Base-by-base conservation (phyloP, 2,113 vertebrate species). In the Loxodonta africana region DNA sequence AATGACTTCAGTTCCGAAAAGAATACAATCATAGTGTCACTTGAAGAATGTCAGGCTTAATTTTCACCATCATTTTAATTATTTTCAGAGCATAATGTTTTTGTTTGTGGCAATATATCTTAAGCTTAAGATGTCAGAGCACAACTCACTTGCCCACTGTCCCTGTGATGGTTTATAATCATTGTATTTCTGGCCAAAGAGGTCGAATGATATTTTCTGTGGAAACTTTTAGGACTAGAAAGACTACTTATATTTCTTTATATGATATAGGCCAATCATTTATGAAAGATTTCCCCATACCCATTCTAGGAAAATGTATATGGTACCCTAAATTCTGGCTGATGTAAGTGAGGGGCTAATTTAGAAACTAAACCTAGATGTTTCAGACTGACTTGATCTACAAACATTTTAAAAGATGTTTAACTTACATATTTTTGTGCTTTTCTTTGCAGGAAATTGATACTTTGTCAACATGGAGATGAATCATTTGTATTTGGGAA, bases 381-480 rank as follows among this genome's bases (percentile, higher is more conserved):
- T 95, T 96, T 81, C 62, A 90, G 71, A 69, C 26, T 95, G 84
- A 80, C 33, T 96, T 88, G 28, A 14, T 88, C 78, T 86, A 6
- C 14, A 80, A 90, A 88, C 48, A 57, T 96, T 87, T 63, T 77
- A 8, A 78, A 78, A 92, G 85, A 83, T 44, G n/a, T 12, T 25
- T 88, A 95, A 97, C 63, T 96, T 80, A 97, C 11, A 6, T 73
- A 17, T 21, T 14, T 53, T 97, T 81, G 14, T 97, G 30, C 83
- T 96, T 95, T 94, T 15, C n/a, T 97, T 96, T 98, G 94, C 92
- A 98, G 97, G 92, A 96, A 84, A 93, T 57, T 17, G 20, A 80
- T 94, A 90, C 46, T 97, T 97, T 95, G 82, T 63, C 95, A 83
- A 91, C 88, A 25, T 93, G 95, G 92, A 97, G 63, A 97, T 86